Evolutionary conservation across 2,113 vertebrate species (phyloP).

Genomic region (Cranoglanis bouderius): DNA sequence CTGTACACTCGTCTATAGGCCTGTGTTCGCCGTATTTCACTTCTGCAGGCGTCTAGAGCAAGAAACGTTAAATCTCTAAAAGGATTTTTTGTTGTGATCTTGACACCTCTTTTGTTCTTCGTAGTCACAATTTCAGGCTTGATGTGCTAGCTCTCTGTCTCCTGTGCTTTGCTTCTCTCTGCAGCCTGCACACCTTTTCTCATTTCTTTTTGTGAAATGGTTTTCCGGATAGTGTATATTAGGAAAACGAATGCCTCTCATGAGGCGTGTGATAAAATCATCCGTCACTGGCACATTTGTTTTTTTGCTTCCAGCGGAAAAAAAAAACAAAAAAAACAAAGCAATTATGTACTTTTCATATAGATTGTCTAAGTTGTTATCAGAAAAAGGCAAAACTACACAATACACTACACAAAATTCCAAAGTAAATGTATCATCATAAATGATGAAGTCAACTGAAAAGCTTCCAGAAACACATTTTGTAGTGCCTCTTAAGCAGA

Average conservation of each 20-base stretch:
- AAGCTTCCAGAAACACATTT: not conserved
- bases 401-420: not conserved
- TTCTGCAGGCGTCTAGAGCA: not conserved
- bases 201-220: not conserved
- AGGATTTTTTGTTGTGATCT: not conserved
- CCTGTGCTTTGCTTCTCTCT: not conserved
- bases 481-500: not conserved
- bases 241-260: not conserved
- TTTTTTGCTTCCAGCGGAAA: not conserved
- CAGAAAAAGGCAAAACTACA: not conserved
- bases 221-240: not conserved
- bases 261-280: not conserved
- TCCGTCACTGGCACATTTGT: not conserved
- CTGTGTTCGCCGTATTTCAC: not conserved
- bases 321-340: not conserved
- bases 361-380: not conserved
- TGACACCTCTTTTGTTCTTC: not conserved
- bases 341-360: not conserved
- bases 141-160: not conserved
- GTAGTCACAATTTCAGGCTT: not conserved
- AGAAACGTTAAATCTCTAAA: not conserved
- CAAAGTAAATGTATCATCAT: not conserved
- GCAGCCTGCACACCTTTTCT: constrained; percentile 1
- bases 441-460: not conserved
- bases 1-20: not conserved